Evolutionary conservation across 1,140 invertebrate genomes (phyloP), one percentile per base, ranked within the genome.

Genomic region (Anastrepha ludens): DNA sequence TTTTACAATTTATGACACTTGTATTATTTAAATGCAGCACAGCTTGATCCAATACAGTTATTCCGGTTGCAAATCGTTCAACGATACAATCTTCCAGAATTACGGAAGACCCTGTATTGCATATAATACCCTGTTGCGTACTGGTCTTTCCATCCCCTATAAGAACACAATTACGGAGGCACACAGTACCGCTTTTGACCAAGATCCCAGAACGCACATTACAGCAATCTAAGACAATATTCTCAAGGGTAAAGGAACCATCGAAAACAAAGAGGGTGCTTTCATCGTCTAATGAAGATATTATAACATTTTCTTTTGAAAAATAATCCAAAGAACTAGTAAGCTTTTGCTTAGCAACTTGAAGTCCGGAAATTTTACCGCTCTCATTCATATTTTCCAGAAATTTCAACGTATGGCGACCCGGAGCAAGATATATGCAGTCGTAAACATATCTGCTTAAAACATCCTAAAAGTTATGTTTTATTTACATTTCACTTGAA

Each of bases 61-160:
- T 78, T 29, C 78, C 92, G 11, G 89, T 91, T 44, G 88, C 89
- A 90, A 93, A 92, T 39, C 89, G 88, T 67, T 64, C 81, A 65
- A 93, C 90, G 15, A 90, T 89, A 88, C 91, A 92, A 85, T 91
- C 88, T 44, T 89, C 70, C 44, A 93, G 74, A 62, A 89, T 87
- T 5, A 93, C 81, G 39, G 89, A 70, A n/a, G 89, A 89, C 44
- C 89, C 90, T 9, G 88, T 88, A 44, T 92, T 87, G 5, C 93
- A 91, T n/a, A 92, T 91, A 70, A 94, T 93, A 74, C 91, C 93
- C 74, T 93, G 91, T 81, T 90, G 88, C 20, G 90, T 92, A 20
- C 90, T 90, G 7, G 90, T 91, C 59, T 88, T 88, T 17, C 67
- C 65, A 65, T 87, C 55, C 1, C 92, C 93, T 15, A 90, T 87